phyloP scores from a whole-genome alignment of 1,140 invertebrate species.

The Rhynchophorus ferrugineus region DNA sequence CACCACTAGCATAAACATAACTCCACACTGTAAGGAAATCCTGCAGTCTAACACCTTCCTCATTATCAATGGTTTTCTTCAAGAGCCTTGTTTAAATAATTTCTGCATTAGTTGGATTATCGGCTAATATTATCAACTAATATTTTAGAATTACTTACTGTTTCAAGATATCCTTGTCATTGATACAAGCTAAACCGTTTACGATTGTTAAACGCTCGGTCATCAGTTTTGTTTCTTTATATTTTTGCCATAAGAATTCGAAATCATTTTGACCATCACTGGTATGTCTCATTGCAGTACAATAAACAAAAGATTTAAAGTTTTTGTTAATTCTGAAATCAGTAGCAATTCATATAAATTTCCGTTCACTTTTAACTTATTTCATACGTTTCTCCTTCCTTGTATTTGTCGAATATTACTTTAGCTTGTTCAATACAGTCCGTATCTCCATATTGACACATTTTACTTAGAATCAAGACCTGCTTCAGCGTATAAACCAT shows the following conservation, averaged over 20 bases:
- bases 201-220: conserved; percentile 51
- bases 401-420: conserved; percentile 32
- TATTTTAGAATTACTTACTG: too few species aligned
- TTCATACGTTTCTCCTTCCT: conserved; percentile 13
- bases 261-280: conserved; percentile 38
- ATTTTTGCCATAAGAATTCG: conserved; percentile 45
- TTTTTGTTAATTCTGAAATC: conserved; percentile 45
- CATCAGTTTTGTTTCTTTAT: conserved; percentile 42
- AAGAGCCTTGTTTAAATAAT: too few species aligned
- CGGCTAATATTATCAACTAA: too few species aligned
- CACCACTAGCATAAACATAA: conserved; percentile 39
- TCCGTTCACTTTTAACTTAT: not conserved
- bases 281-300: conserved; percentile 43
- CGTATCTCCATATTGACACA: conserved; percentile 44
- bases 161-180: conserved; percentile 38
- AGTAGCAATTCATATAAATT: not conserved
- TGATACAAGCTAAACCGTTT: conserved; percentile 50
- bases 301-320: conserved; percentile 52
- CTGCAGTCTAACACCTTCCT: conserved; percentile 43
- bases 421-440: conserved; percentile 41
- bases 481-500: conserved; percentile 40
- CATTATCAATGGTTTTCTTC: too few species aligned
- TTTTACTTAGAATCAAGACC: conserved; percentile 42
- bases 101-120: too few species aligned
- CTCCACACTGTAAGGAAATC: conserved; percentile 40